These are phyloP conservation scores for Caenorhabditis angaria DNA, from an alignment of 2,888 invertebrate genomes.

Conservation along the genomic window DNA sequence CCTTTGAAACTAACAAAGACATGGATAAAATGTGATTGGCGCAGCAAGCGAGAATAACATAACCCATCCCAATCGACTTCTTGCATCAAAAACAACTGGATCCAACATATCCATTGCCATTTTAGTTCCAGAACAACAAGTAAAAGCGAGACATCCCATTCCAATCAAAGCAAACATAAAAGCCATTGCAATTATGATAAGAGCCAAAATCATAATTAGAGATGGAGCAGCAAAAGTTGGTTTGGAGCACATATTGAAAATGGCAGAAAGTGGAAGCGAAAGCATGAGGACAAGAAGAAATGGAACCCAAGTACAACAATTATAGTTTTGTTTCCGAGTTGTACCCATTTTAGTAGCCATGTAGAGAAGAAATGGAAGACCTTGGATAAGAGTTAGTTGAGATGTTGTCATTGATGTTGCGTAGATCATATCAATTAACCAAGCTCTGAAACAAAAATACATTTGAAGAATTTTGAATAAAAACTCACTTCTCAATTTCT, in stretches of 20 bases:
- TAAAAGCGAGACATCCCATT: constrained; percentile 38
- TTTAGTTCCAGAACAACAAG: constrained; percentile 32
- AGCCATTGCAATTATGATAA: constrained; percentile 25
- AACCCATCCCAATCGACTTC: constrained; percentile 44
- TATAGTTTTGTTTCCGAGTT: constrained; percentile 38
- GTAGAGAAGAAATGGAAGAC: constrained; percentile 38
- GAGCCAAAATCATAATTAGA: constrained; percentile 32
- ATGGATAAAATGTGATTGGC: constrained; percentile 27
- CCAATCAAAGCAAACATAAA: constrained; percentile 36
- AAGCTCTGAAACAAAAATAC: constrained; percentile 9
- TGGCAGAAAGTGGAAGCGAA: constrained; percentile 29
- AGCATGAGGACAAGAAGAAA: constrained; percentile 27
- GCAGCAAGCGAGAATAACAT: constrained; percentile 35
- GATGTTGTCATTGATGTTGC: constrained; percentile 31
- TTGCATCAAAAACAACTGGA: constrained; percentile 45
- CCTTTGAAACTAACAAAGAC: constrained; percentile 30
- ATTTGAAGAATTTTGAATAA: too few relatives aligned
- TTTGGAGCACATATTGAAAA: constrained; percentile 37
- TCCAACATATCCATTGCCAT: constrained; percentile 43
- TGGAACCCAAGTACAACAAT: constrained; percentile 42
- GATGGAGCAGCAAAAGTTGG: constrained; percentile 26
- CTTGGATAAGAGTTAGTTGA: constrained; percentile 32
- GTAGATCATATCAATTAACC: constrained; percentile 39
- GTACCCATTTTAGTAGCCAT: constrained; percentile 45
- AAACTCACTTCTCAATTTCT: constrained; percentile 21